Evolutionary conservation across 2,797 vertebrate genomes (phyloP).

Genomic region (Diceros bicornis): DNA sequence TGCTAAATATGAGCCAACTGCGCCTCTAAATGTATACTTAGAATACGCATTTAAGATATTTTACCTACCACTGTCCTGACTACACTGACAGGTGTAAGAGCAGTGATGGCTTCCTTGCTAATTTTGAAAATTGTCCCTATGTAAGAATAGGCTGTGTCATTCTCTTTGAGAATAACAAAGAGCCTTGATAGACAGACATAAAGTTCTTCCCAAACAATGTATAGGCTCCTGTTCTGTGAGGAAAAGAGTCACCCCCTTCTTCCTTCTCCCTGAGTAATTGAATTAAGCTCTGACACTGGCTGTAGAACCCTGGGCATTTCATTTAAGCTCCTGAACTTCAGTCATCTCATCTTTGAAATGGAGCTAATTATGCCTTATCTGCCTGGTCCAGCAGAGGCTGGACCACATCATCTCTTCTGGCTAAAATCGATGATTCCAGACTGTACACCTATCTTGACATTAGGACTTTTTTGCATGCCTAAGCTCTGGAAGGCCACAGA

Average conservation of each 20-base stretch:
- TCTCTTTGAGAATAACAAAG: conserved; percentile 12
- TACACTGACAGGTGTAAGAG: not conserved
- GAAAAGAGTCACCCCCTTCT: not conserved
- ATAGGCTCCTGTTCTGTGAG: not conserved
- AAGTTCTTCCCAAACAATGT: not conserved
- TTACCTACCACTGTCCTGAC: not conserved
- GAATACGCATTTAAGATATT: not conserved
- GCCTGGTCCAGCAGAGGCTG: not conserved
- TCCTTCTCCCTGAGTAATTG: not conserved
- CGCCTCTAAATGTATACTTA: not conserved
- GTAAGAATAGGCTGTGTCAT: not conserved
- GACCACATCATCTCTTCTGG: not conserved
- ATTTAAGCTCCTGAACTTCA: not conserved
- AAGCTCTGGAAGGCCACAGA: not conserved
- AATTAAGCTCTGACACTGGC: not conserved
- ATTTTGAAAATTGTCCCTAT: not conserved
- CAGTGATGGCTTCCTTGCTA: not conserved
- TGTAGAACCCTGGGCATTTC: not conserved
- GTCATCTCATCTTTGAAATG: conserved; percentile 1
- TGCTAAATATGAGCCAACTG: not conserved
- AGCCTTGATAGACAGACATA: not conserved
- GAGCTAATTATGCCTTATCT: not conserved
- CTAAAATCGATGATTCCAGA: not conserved
- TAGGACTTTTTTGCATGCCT: not conserved
- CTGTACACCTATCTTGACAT: rapidly evolving